These are phyloP conservation scores for Amorpha juglandis DNA, from an alignment of 2,888 invertebrate genomes.

Conservation along the genomic window DNA sequence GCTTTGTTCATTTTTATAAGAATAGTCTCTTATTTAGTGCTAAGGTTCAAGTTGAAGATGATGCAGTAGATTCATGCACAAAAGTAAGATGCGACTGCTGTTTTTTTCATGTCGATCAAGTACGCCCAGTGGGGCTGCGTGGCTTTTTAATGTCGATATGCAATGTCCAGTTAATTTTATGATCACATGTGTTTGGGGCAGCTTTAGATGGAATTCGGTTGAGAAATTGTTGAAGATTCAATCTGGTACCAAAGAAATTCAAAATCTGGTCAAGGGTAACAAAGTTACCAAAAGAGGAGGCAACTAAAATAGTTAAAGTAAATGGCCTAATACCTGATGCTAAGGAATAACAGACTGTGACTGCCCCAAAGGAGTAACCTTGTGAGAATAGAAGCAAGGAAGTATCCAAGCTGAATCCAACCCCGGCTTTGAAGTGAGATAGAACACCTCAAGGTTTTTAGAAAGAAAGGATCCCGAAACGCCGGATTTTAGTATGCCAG, in stretches of 20 bases:
- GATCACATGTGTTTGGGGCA: slow-evolving; percentile 1
- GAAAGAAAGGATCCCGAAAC: slow-evolving; percentile 1
- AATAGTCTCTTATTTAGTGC: slow-evolving; percentile 91
- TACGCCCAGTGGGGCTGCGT: neutral
- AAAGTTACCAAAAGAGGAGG: neutral
- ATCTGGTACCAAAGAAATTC: neutral
- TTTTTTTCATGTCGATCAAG: slow-evolving; percentile 37
- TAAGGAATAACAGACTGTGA: neutral
- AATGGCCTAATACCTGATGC: neutral
- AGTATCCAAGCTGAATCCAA: neutral
- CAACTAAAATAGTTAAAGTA: neutral
- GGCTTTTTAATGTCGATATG: slow-evolving; percentile 19
- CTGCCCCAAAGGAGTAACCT: neutral
- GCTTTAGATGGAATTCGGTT: neutral
- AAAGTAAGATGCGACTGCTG: slow-evolving; percentile 39
- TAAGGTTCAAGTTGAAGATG: slow-evolving; percentile 90
- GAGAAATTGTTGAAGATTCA: neutral
- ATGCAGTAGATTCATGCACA: slow-evolving; percentile 73
- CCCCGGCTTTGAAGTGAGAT: too few relatives aligned
- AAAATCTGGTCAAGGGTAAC: neutral
- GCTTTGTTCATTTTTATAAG: slow-evolving; percentile 92
- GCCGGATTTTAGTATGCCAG: slow-evolving; percentile 1
- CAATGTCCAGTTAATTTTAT: slow-evolving; percentile 12
- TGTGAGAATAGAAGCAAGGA: neutral
- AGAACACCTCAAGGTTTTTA: neutral